Evolutionary conservation across 35 echinoderm and acorn worm genomes (phyloP).

Genomic region (Acanthaster planci): DNA sequence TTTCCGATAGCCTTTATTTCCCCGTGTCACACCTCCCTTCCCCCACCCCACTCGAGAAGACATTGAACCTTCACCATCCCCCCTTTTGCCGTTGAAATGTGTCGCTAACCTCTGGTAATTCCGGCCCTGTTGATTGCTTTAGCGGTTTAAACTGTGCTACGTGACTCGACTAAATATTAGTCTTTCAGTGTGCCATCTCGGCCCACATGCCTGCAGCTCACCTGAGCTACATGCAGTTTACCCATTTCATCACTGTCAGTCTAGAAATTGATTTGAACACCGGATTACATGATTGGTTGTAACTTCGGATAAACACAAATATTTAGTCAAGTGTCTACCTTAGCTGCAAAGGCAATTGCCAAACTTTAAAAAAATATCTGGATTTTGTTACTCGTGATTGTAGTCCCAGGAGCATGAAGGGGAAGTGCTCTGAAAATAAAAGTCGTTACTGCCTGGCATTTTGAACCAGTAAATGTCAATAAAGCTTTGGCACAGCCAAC

Average conservation of each 20-base stretch:
- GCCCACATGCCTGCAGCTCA: too few species aligned
- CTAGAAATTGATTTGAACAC: too few species aligned
- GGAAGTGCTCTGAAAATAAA: slow-evolving; percentile 3
- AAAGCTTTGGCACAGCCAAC: not conserved
- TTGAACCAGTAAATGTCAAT: slow-evolving; percentile 9
- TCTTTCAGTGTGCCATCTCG: not conserved
- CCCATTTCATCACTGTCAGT: too few species aligned
- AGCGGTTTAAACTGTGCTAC: slow-evolving; percentile 29
- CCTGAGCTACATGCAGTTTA: too few species aligned
- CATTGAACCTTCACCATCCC: slow-evolving; percentile 4
- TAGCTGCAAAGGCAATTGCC: too few species aligned
- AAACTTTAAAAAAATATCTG: too few species aligned
- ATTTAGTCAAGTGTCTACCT: too few species aligned
- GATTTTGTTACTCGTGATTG: too few species aligned
- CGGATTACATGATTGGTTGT: too few species aligned
- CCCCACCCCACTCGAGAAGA: slow-evolving; percentile 3
- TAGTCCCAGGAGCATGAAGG: too few species aligned
- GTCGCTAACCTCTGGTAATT: slow-evolving; percentile 28
- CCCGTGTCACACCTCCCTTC: not conserved
- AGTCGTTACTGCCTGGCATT: not conserved
- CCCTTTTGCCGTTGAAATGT: slow-evolving; percentile 26
- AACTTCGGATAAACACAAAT: too few species aligned
- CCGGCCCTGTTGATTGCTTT: slow-evolving; percentile 10
- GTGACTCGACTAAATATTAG: slow-evolving; percentile 20
- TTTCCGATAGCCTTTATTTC: slow-evolving; percentile 29